Evolutionary conservation across 2,797 vertebrate species (phyloP).

Genomic region (Etheostoma nigrum): DNA sequence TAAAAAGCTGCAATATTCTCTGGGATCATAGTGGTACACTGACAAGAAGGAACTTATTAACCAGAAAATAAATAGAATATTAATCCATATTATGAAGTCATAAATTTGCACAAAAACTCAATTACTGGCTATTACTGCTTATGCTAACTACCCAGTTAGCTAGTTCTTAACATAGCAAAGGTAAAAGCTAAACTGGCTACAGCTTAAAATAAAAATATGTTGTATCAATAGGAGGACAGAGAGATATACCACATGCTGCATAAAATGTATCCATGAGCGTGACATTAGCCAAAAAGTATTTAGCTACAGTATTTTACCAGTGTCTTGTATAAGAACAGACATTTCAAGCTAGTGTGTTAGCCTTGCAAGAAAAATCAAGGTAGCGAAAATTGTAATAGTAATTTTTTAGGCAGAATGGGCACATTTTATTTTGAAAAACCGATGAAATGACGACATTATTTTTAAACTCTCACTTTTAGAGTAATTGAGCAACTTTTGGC

Average conservation of each 20-base stretch:
- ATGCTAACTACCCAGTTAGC: neutral
- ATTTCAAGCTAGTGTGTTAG: neutral
- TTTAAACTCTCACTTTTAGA: neutral
- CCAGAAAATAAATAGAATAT: too few species aligned
- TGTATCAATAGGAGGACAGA: neutral
- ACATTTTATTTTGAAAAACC: too few species aligned
- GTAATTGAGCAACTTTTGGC: neutral
- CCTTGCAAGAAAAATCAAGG: neutral
- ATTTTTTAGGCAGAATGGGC: neutral
- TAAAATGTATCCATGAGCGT: neutral
- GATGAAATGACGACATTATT: neutral
- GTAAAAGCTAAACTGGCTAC: neutral
- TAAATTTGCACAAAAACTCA: too few species aligned
- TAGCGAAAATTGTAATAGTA: neutral
- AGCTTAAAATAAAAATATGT: neutral
- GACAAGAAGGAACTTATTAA: too few species aligned
- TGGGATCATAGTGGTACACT: too few species aligned
- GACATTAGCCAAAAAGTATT: neutral
- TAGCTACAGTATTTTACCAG: neutral
- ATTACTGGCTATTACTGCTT: neutral
- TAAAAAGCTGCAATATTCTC: too few species aligned
- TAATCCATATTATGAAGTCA: too few species aligned
- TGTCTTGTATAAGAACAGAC: neutral
- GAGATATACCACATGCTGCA: neutral
- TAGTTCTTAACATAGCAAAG: neutral